Conservation (phyloP, 1,140 invertebrate genomes). For the Leguminivora glycinivorella region DNA sequence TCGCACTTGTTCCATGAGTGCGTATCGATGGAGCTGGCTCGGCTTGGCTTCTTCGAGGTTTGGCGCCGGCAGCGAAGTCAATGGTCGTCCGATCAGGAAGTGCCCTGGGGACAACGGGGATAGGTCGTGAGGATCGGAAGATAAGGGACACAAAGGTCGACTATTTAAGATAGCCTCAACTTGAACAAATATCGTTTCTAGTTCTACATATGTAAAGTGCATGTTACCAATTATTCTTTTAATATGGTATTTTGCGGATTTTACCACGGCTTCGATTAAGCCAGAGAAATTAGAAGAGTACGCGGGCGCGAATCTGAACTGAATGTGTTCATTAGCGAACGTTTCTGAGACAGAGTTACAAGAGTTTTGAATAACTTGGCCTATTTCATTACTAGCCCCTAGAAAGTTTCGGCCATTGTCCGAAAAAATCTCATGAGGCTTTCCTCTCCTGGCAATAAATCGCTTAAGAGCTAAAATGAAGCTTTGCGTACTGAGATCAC, state of each 20-base stretch:
- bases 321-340: constrained; percentile 20
- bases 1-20: constrained; percentile 41
- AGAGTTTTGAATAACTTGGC: not conserved
- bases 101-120: constrained; percentile 36
- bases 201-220: constrained; percentile 36
- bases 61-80: constrained; percentile 29
- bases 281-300: constrained; percentile 33
- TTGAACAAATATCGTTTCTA: constrained; percentile 37
- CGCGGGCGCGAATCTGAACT: constrained; percentile 6
- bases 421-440: constrained; percentile 10
- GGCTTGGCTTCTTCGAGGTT: constrained; percentile 2
- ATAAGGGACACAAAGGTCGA: constrained; percentile 46
- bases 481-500: constrained; percentile 26
- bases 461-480: constrained; percentile 26
- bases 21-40: constrained; percentile 38
- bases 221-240: constrained; percentile 32
- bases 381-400: constrained; percentile 24
- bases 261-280: constrained; percentile 53
- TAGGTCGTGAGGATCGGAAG: constrained; percentile 26
- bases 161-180: constrained; percentile 48
- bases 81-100: too few relatives aligned
- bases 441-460: constrained; percentile 30
- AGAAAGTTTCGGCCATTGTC: constrained; percentile 34
- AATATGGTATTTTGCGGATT: constrained; percentile 51
- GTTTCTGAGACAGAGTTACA: not conserved